Evolutionary conservation across 2,797 vertebrate genomes (phyloP).

Genomic region (Coluber constrictor): DNA sequence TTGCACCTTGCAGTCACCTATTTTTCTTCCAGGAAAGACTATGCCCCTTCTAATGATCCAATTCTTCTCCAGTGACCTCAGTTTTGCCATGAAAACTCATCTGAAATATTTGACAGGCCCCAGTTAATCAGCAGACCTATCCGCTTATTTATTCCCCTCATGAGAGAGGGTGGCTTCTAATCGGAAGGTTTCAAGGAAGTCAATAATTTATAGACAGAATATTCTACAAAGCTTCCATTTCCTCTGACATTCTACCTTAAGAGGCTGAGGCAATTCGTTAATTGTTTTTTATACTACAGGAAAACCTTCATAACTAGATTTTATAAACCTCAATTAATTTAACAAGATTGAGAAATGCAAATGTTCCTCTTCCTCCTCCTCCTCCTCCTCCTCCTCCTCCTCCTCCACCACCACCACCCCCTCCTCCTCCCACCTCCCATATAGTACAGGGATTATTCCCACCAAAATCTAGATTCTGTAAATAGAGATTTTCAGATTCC

Average conservation of each 20-base stretch:
- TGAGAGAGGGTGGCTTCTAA: slow-evolving; percentile 20
- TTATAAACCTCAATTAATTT: slow-evolving; percentile 30
- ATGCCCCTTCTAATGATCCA: slow-evolving; percentile 20
- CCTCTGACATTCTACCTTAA: slow-evolving; percentile 27
- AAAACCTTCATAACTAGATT: slow-evolving; percentile 32
- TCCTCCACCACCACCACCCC: neutral
- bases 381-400: neutral
- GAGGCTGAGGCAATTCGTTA: slow-evolving; percentile 27
- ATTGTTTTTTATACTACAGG: slow-evolving; percentile 28
- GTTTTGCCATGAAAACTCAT: neutral
- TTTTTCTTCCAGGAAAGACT: slow-evolving; percentile 17
- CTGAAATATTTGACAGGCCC: neutral
- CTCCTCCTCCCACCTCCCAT: neutral
- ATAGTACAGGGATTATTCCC: neutral
- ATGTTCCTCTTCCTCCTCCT: neutral
- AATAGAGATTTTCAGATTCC: neutral
- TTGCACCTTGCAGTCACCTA: neutral
- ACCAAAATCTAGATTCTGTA: neutral
- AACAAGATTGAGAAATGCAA: slow-evolving; percentile 15
- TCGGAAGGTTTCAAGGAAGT: slow-evolving; percentile 8
- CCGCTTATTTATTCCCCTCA: slow-evolving; percentile 10
- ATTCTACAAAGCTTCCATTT: slow-evolving; percentile 33
- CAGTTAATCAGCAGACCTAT: slow-evolving; percentile 15
- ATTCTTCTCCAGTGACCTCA: slow-evolving; percentile 10
- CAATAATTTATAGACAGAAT: slow-evolving; percentile 37